These are phyloP conservation scores for Mus pahari DNA, from an alignment of 2,113 vertebrate species.

Conservation along the genomic window DNA sequence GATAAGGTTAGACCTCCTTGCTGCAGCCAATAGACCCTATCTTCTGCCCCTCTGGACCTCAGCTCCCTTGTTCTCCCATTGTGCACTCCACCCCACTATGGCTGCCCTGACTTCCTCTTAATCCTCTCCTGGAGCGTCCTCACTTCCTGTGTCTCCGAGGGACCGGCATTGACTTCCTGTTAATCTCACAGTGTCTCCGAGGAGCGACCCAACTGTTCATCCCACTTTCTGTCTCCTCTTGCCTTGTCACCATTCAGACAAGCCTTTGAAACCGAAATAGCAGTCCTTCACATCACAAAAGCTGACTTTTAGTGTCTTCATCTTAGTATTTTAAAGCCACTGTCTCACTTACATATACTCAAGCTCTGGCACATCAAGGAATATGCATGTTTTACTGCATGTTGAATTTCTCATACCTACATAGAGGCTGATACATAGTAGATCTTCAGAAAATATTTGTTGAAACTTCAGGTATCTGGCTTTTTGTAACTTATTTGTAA, in stretches of 20 bases:
- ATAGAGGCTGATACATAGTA: not conserved
- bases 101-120: not conserved
- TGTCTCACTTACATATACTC: not conserved
- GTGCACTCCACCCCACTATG: not conserved
- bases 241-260: not conserved
- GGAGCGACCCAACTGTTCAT: not conserved
- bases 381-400: not conserved
- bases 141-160: not conserved
- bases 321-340: not conserved
- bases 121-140: not conserved
- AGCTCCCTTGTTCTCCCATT: not conserved
- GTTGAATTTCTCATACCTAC: not conserved
- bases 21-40: too few relatives aligned
- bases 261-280: not conserved
- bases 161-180: not conserved
- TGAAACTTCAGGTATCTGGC: not conserved
- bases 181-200: not conserved
- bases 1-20: not conserved
- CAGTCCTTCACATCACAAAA: not conserved
- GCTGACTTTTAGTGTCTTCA: not conserved
- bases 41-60: not conserved
- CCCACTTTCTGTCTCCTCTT: not conserved
- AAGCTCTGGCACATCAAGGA: not conserved
- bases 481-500: not conserved
- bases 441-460: not conserved